Evolutionary conservation across 2,888 invertebrate species (phyloP).

Genomic region (Cerceris ruficornis): DNA sequence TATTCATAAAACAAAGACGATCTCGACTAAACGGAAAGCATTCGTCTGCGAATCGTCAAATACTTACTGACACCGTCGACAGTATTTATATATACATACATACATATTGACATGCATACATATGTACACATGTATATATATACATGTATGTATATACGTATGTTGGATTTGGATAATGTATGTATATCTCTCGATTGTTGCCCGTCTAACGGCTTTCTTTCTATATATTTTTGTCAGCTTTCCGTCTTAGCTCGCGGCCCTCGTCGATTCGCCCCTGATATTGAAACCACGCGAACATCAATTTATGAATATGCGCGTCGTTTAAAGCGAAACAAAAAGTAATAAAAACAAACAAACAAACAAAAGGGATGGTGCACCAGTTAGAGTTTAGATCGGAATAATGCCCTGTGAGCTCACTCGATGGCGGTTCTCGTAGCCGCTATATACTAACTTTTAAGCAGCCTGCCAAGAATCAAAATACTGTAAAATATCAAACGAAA

Average conservation of each 20-base stretch:
- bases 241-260: constrained; percentile 55
- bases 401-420: constrained; percentile 71
- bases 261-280: constrained; percentile 54
- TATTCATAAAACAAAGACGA: constrained; percentile 65
- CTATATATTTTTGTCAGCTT: constrained; percentile 36
- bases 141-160: no score
- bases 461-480: constrained; percentile 76
- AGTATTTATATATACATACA: constrained; percentile 16
- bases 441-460: constrained; percentile 68
- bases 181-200: constrained; percentile 7
- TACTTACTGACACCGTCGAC: constrained; percentile 7
- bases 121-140: no score
- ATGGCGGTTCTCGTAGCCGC: constrained; percentile 65
- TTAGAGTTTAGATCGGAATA: constrained; percentile 71
- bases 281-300: constrained; percentile 36
- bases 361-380: constrained; percentile 63
- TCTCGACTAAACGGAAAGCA: constrained; percentile 61
- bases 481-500: constrained; percentile 74
- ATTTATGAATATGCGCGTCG: constrained; percentile 67
- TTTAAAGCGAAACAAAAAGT: neutral
- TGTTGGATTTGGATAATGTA: no score
- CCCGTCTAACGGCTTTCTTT: constrained; percentile 16
- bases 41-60: constrained; percentile 38
- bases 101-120: no score
- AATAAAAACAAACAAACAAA: constrained; percentile 12